These are phyloP conservation scores for Luehdorfia chinensis DNA, from an alignment of 1,140 invertebrate genomes.

Conservation along the genomic window DNA sequence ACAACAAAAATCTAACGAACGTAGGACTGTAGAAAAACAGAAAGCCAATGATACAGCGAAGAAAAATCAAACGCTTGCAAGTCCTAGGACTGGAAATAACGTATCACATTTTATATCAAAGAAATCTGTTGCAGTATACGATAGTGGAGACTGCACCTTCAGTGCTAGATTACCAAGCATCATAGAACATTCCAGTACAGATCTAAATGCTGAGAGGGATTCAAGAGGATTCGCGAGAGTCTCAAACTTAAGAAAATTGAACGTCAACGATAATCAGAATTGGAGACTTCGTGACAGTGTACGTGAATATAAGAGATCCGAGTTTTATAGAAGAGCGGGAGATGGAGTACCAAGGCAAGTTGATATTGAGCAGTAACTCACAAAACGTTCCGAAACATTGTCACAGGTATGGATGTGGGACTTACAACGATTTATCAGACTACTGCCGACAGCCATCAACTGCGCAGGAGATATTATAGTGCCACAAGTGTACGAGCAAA, in stretches of 20 bases:
- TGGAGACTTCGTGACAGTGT: slow-evolving; percentile 33
- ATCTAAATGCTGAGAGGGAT: slow-evolving; percentile 30
- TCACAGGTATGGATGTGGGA: no score
- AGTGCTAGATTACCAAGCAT: slow-evolving; percentile 51
- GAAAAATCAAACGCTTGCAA: background rate
- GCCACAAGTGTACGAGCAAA: no score
- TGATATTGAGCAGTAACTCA: no score
- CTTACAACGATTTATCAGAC: no score
- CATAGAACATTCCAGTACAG: slow-evolving; percentile 52
- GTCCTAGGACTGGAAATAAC: background rate
- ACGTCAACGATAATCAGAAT: slow-evolving; percentile 30
- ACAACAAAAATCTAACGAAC: slow-evolving; percentile 1
- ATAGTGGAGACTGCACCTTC: slow-evolving; percentile 45
- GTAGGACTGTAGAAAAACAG: background rate
- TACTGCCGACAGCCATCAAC: no score
- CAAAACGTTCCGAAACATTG: no score
- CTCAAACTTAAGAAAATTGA: slow-evolving; percentile 29
- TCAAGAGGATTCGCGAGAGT: slow-evolving; percentile 17
- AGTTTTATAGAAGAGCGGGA: slow-evolving; percentile 47
- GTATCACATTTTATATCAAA: background rate
- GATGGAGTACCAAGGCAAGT: slow-evolving; percentile 51
- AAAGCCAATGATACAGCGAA: background rate
- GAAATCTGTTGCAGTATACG: slow-evolving; percentile 30
- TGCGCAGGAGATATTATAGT: no score
- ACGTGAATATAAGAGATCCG: slow-evolving; percentile 31